phyloP scores from a whole-genome alignment of 2,888 invertebrate species.

The Lasius platythorax region DNA sequence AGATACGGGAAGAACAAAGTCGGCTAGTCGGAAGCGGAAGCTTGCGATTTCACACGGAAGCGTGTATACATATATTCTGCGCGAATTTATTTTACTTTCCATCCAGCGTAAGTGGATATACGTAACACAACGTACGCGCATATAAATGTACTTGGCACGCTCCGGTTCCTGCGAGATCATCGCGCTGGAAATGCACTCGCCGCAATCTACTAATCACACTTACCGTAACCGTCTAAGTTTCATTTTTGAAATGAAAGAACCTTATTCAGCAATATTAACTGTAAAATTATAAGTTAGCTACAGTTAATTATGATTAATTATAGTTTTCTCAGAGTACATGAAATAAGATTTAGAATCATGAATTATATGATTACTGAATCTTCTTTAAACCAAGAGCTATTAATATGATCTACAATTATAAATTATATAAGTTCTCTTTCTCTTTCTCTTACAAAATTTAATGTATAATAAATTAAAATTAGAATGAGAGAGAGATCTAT shows the following conservation, averaged over 20 bases:
- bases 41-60: constrained; percentile 55
- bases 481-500: neutral
- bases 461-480: constrained; percentile 5
- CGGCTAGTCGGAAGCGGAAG: constrained; percentile 59
- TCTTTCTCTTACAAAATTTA: neutral
- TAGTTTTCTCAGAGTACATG: neutral
- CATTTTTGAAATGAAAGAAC: neutral
- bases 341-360: neutral
- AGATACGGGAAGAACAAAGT: constrained; percentile 10
- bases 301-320: neutral
- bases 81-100: constrained; percentile 52
- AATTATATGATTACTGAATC: neutral
- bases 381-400: neutral
- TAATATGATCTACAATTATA: neutral
- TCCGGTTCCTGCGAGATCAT: constrained; percentile 28
- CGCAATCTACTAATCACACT: constrained; percentile 20
- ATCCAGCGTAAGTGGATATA: constrained; percentile 22
- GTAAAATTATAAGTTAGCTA: neutral
- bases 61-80: neutral
- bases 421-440: neutral
- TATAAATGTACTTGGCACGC: constrained; percentile 16
- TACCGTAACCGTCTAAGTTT: neutral
- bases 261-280: neutral
- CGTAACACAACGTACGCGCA: constrained; percentile 2
- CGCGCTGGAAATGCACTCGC: constrained; percentile 10